A percentile compares a stretch with the other conserved stretches of the same genome.
These are phyloP conservation scores for Stenodema calcarata DNA, from an alignment of 2,888 invertebrate genomes.

Conservation along the genomic window DNA sequence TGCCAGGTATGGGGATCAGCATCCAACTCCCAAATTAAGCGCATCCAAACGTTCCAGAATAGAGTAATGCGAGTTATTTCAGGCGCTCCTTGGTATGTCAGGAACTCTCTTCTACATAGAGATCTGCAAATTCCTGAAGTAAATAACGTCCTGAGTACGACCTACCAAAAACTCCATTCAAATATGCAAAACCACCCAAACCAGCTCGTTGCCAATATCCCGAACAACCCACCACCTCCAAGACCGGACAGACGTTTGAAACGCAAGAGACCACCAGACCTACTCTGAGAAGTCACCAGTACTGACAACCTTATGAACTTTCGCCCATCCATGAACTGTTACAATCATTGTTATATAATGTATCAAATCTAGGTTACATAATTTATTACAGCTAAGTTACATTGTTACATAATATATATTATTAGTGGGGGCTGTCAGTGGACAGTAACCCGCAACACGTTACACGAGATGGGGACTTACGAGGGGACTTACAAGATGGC, in stretches of 20 bases:
- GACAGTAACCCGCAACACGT: no score
- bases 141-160: not conserved
- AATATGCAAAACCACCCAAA: not conserved
- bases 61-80: not conserved
- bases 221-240: not conserved
- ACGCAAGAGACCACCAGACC: not conserved
- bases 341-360: no score
- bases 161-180: not conserved
- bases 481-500: no score
- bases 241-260: not conserved
- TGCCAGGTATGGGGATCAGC: conserved; percentile 8
- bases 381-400: no score
- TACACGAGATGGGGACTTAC: no score
- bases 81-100: not conserved
- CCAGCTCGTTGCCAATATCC: not conserved
- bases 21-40: not conserved
- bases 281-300: not conserved
- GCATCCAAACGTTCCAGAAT: conserved; percentile 21
- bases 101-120: not conserved
- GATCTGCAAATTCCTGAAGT: not conserved
- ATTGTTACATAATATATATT: no score
- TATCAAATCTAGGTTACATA: no score
- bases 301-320: no score
- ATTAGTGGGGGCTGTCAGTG: no score
- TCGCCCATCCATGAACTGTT: no score